These are phyloP conservation scores for Parapristionchus giblindavisi DNA, from an alignment of 2,888 invertebrate species.

Conservation along the genomic window DNA sequence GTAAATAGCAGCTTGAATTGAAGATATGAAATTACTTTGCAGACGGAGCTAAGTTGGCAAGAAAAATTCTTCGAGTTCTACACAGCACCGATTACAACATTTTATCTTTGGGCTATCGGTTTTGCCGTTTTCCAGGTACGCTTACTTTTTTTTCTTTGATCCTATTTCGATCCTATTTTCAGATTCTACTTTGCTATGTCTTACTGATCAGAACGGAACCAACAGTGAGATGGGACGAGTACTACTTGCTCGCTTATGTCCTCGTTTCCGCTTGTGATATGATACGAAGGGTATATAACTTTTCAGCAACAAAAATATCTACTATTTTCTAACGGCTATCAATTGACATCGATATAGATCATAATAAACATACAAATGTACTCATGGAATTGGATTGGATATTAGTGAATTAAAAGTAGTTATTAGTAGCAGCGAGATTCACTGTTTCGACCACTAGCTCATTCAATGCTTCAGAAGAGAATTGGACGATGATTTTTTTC, in stretches of 20 bases:
- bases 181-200: slow-evolving; percentile 43
- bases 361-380: too few species aligned
- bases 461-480: too few species aligned
- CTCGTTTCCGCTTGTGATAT: slow-evolving; percentile 63
- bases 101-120: slow-evolving; percentile 87
- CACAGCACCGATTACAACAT: slow-evolving; percentile 97
- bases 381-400: too few species aligned
- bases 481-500: too few species aligned
- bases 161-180: neutral
- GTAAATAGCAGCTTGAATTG: too few species aligned
- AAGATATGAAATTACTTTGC: neutral
- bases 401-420: too few species aligned
- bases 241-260: slow-evolving; percentile 64
- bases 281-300: slow-evolving; percentile 56
- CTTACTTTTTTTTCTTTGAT: too few species aligned
- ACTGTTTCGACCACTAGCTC: too few species aligned
- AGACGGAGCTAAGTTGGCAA: slow-evolving; percentile 56
- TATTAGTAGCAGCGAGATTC: too few species aligned
- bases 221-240: slow-evolving; percentile 58
- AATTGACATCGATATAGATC: too few species aligned
- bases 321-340: too few species aligned
- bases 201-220: slow-evolving; percentile 40
- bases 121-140: slow-evolving; percentile 61
- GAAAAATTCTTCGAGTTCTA: slow-evolving; percentile 88
- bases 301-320: too few species aligned